phyloP scores from a whole-genome alignment of 2,888 invertebrate genomes.

The Drosophila greeni region DNA sequence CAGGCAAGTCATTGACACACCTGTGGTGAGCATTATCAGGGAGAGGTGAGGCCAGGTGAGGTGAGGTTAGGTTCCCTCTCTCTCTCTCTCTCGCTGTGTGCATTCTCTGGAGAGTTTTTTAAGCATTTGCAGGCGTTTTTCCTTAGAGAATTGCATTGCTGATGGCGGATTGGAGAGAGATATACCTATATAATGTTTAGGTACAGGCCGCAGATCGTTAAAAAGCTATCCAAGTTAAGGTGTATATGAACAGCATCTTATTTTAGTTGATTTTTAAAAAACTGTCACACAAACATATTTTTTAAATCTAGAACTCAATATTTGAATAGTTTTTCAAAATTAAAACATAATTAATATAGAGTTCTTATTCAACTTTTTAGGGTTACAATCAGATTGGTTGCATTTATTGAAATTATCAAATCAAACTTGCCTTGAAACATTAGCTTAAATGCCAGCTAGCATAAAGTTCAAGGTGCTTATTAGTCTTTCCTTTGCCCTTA shows the following conservation, averaged over 20 bases:
- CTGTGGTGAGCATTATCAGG: conserved; percentile 51
- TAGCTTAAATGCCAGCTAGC: conserved; percentile 6
- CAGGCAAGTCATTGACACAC: conserved; percentile 69
- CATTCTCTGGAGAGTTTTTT: conserved; percentile 30
- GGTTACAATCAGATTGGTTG: too few species aligned
- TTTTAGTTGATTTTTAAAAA: background rate
- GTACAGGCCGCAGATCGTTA: conserved; percentile 16
- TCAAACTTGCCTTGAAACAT: background rate
- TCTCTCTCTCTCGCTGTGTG: background rate
- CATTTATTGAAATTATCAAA: background rate
- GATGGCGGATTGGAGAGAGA: conserved; percentile 21
- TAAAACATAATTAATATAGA: too few species aligned
- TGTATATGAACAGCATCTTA: background rate
- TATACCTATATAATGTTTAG: conserved; percentile 2
- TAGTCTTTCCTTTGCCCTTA: background rate
- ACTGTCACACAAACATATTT: too few species aligned
- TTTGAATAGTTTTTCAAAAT: too few species aligned
- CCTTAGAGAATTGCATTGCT: conserved; percentile 24
- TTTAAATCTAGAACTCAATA: too few species aligned
- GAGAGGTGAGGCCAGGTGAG: conserved; percentile 20
- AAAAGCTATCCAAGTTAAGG: background rate
- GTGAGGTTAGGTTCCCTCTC: conserved; percentile 14
- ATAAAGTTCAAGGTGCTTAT: conserved; percentile 8
- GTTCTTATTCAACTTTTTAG: background rate
- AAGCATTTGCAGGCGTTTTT: conserved; percentile 28